Conservation (phyloP, 2,797 vertebrate genomes). For the Pantherophis alleghaniensis region DNA sequence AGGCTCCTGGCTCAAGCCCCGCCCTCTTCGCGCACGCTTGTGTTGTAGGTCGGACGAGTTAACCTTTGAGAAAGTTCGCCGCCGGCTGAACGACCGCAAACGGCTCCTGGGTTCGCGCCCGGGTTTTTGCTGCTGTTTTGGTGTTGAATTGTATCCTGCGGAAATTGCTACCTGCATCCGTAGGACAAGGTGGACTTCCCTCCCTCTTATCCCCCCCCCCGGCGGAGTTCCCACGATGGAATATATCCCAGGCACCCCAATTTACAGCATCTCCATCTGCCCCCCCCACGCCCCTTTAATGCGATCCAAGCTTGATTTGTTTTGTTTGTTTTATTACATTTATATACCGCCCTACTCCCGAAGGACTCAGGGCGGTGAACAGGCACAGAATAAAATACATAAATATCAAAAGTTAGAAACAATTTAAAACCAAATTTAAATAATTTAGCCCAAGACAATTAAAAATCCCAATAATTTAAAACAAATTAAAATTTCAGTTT, state of each 20-base stretch:
- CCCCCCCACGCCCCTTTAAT: neutral
- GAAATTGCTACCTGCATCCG: neutral
- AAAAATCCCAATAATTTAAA: no score
- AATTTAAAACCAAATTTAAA: no score
- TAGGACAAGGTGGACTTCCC: neutral
- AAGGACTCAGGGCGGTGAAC: no score
- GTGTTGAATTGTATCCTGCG: no score
- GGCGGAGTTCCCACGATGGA: neutral
- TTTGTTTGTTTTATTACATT: no score
- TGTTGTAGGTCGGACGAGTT: neutral
- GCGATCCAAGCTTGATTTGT: neutral
- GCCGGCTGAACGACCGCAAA: neutral
- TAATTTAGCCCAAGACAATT: no score
- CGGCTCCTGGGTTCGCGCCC: neutral
- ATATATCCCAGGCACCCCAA: neutral
- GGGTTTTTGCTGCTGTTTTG: neutral
- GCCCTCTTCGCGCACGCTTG: neutral
- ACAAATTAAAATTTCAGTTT: no score
- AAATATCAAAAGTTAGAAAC: no score
- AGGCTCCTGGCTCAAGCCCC: neutral
- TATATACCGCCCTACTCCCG: no score
- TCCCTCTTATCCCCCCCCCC: neutral
- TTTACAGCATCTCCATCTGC: neutral
- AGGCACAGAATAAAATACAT: no score
- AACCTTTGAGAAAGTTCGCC: neutral